Base-by-base conservation (phyloP, 1,140 invertebrate genomes). In the Zaprionus camerounensis region DNA sequence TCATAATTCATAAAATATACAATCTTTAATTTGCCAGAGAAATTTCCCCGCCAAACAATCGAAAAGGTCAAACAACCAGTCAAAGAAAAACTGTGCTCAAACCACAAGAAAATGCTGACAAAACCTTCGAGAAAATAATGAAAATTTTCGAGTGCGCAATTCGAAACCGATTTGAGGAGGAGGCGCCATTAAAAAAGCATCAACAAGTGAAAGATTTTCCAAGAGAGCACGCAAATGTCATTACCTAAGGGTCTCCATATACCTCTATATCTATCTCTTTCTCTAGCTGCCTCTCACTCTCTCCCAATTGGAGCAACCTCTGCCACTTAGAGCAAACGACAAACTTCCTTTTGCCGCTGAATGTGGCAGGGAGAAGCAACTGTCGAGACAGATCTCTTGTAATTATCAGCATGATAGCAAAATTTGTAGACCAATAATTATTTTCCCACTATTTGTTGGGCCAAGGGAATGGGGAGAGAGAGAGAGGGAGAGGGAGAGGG, bases 381-480 rank as follows among this genome's bases (percentile, higher is more conserved):
- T 9, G 2, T 7, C 9, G n/a, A 6, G 41, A 7, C 7, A 51
- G 46, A 51, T 51, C 46, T 77, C 70, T 46, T 17, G 73, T 87
- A 87, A 87, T 87, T 83, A 88, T 70, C 84, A 76, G 72, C 81
- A 90, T 88, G 84, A 88, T 84, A 88, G 81, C 71, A 81, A 85
- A 88, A 88, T 88, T 88, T 88, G 83, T 87, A 88, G 70, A 78
- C 84, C 81, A 59, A 87, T 87, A 87, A 88, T 88, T 88, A 88
- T 88, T 90, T 88, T 88, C 85, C 84, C 84, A 88, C 85, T 90
- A 84, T 76, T 78, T 71, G 70, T 44, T n/a, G 7, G 34, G 41
- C 36, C 6, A 28, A 13, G 41, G 13, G 4, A 31, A 13, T 20
- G 17, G n/a, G 20, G 12, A 44, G 49, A 24, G 34, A 41, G 67